Base-by-base conservation (phyloP, 2,888 invertebrate genomes). In the Furcula furcula region DNA sequence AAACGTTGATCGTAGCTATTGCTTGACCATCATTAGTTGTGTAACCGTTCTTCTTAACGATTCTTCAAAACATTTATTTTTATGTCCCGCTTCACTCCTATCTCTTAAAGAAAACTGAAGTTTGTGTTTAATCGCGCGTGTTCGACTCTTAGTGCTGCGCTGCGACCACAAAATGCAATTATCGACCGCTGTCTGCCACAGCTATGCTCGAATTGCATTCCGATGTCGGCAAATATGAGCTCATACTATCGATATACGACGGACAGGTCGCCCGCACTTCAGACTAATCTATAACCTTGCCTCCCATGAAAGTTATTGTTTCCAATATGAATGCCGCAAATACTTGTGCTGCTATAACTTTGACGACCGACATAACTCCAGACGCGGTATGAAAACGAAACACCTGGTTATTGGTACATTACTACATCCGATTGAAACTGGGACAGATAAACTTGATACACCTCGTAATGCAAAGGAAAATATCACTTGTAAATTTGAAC, bases 111-210 rank as follows among this genome's bases (percentile, higher is more conserved):
- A 76, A 81, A 77, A 65, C 74, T 78, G 63, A 71, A 80, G 79
- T 75, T 74, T 84, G 79, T 75, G 70, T 78, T 77, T 73, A 67
- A 77, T 76, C 68, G 77, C 71, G 68, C 75, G 71, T 78, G 79
- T 80, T 71, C 57, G 64, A 52, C 51, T 55, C 55, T 71, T 72
- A 80, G 80, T 76, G 69, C 75, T 76, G 73, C 74, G 65, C 61
- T 58, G 68, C 71, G 72, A 86, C 85, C 87, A 81, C 87, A 83
- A 83, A 86, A 86, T 83, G 84, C 81, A 87, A 86, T 87, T 86
- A 88, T 82, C 77, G 83, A 81, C 73, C 79, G 75, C 72, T 76
- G 80, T 80, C 81, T 76, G 69, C 77, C 73, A 55, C 80, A 83
- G 81, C 75, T 74, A 79, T 77, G 78, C 75, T 70, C 55, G 70